phyloP scores from a whole-genome alignment of 2,888 invertebrate species.

The Ceraclea dissimilis region DNA sequence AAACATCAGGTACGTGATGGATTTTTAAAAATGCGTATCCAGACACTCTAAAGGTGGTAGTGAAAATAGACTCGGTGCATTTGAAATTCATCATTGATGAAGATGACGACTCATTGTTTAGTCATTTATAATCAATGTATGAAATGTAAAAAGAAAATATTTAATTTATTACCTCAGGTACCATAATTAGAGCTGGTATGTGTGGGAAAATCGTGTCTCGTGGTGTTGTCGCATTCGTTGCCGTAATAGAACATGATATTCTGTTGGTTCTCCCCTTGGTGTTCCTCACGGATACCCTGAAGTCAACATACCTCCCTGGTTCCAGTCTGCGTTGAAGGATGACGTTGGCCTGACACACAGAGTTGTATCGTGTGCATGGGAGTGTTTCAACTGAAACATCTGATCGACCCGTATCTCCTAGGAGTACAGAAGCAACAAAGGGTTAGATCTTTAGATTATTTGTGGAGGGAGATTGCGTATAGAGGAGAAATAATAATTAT shows the following conservation, averaged over 20 bases:
- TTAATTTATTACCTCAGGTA: slow-evolving; percentile 59
- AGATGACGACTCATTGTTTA: too few relatives aligned
- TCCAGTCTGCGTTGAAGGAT: slow-evolving; percentile 68
- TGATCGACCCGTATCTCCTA: slow-evolving; percentile 62
- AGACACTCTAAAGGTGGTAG: too few relatives aligned
- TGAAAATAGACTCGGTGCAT: too few relatives aligned
- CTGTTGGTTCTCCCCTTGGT: slow-evolving; percentile 68
- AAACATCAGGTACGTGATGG: too few relatives aligned
- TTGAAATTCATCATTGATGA: too few relatives aligned
- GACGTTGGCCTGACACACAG: slow-evolving; percentile 84
- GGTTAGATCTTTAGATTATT: neutral
- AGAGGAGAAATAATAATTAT: too few relatives aligned
- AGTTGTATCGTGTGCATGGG: slow-evolving; percentile 79
- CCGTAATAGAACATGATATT: slow-evolving; percentile 72
- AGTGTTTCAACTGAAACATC: slow-evolving; percentile 73
- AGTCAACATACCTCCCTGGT: slow-evolving; percentile 78
- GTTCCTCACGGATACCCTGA: slow-evolving; percentile 64
- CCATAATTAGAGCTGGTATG: slow-evolving; percentile 67
- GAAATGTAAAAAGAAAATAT: too few relatives aligned
- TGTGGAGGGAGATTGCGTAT: too few relatives aligned
- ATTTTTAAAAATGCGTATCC: too few relatives aligned
- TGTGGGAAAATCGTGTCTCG: slow-evolving; percentile 76
- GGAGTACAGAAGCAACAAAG: slow-evolving; percentile 7
- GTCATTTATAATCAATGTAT: too few relatives aligned
- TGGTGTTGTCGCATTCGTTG: slow-evolving; percentile 79